Conservation (phyloP, 2,797 vertebrate genomes). For the Enteromius radiatus region DNA sequence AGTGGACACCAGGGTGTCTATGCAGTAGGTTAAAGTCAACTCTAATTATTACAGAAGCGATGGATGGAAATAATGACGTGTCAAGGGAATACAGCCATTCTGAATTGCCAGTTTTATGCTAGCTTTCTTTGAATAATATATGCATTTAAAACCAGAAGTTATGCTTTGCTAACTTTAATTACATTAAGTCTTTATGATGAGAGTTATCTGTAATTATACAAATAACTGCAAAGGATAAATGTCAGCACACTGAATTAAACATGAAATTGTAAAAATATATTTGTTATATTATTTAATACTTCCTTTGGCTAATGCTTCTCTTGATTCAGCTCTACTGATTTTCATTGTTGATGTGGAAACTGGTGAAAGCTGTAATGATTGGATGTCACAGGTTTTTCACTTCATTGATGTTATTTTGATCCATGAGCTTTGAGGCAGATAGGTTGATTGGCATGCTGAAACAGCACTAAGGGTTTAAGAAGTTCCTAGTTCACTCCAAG, state of each 20-base stretch:
- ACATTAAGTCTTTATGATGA: background rate
- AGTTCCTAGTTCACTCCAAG: conserved; percentile 59
- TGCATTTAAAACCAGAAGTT: background rate
- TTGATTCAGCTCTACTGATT: background rate
- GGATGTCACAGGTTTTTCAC: conserved; percentile 53
- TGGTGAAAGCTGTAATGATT: background rate
- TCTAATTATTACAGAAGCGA: conserved; percentile 46
- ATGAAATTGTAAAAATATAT: background rate
- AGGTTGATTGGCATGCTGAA: conserved; percentile 72
- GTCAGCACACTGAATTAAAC: background rate
- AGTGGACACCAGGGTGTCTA: conserved; percentile 69
- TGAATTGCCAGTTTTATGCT: background rate
- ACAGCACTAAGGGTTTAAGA: conserved; percentile 56
- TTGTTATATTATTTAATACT: background rate
- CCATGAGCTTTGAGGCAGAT: conserved; percentile 54
- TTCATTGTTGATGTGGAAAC: background rate
- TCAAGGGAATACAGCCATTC: background rate
- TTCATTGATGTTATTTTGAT: conserved; percentile 58
- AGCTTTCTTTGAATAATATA: background rate
- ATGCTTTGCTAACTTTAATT: background rate
- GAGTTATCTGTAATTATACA: background rate
- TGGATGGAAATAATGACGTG: conserved; percentile 26
- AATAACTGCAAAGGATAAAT: background rate
- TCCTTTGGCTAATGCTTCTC: background rate
- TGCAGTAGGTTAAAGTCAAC: conserved; percentile 49